phyloP scores from a whole-genome alignment of 1,140 invertebrate species.

The Cecropterus lyciades region DNA sequence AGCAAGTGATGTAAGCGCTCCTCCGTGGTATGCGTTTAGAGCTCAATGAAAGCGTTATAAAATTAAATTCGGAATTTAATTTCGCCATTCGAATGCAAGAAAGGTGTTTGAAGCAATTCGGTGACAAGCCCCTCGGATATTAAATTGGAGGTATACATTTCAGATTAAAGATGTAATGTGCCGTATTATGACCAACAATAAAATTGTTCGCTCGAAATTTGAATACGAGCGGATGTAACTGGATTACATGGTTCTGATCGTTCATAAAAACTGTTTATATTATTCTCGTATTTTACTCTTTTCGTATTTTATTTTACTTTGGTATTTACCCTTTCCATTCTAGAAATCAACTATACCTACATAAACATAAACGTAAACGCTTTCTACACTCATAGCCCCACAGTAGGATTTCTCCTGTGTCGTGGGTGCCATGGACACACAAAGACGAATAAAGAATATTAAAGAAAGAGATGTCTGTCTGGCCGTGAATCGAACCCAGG shows the following conservation, averaged over 20 bases:
- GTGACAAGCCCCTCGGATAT: constrained; percentile 48
- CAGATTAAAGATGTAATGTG: constrained; percentile 23
- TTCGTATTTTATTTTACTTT: no score
- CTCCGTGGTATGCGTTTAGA: constrained; percentile 44
- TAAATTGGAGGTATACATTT: constrained; percentile 41
- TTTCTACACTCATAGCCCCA: no score
- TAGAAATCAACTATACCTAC: no score
- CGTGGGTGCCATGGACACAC: no score
- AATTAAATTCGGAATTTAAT: constrained; percentile 78
- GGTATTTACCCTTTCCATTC: no score
- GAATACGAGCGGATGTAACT: constrained; percentile 8
- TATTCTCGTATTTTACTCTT: no score
- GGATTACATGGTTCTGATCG: constrained; percentile 2
- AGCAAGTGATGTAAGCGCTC: constrained; percentile 1
- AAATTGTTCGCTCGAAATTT: constrained; percentile 30
- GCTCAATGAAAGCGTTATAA: constrained; percentile 64
- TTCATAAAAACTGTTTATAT: no score
- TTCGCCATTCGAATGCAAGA: constrained; percentile 67
- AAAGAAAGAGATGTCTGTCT: no score
- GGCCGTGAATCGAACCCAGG: no score
- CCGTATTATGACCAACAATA: constrained; percentile 20
- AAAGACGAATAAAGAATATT: no score
- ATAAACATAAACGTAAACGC: no score
- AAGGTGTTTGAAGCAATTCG: constrained; percentile 53
- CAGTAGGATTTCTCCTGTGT: no score